These are phyloP conservation scores for Beris morrisii DNA, from an alignment of 2,888 invertebrate genomes.

Conservation along the genomic window DNA sequence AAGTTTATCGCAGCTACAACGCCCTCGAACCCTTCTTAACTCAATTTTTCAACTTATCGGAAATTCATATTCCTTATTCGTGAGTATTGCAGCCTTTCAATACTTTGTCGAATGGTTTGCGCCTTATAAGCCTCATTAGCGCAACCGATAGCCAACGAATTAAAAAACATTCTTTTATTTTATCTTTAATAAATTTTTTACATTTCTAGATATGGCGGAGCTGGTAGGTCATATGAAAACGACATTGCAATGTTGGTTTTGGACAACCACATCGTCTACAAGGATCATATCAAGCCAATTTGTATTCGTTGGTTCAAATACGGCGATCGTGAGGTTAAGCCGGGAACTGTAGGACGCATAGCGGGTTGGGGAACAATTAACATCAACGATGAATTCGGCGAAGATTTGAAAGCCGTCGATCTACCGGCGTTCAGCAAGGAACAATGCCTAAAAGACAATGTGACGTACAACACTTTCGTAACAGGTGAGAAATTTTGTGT, in stretches of 20 bases:
- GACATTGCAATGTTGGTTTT: constrained; percentile 53
- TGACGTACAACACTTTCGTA: constrained; percentile 40
- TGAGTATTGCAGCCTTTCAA: constrained; percentile 19
- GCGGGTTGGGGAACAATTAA: constrained; percentile 43
- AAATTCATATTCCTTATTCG: constrained; percentile 37
- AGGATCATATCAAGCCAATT: constrained; percentile 50
- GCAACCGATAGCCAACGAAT: too few species aligned
- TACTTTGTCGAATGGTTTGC: too few species aligned
- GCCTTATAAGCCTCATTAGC: too few species aligned
- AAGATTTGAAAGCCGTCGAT: constrained; percentile 38
- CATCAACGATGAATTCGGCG: too few species aligned
- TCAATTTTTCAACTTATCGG: constrained; percentile 38
- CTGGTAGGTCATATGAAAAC: constrained; percentile 41
- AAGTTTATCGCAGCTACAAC: constrained; percentile 16
- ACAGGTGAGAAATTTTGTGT: constrained; percentile 47
- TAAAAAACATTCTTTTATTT: too few species aligned
- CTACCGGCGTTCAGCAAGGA: constrained; percentile 39
- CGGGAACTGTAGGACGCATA: constrained; percentile 35
- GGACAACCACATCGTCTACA: constrained; percentile 44
- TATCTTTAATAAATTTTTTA: too few species aligned
- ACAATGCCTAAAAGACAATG: constrained; percentile 40
- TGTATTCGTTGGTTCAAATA: constrained; percentile 46
- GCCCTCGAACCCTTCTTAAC: constrained; percentile 32
- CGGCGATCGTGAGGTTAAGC: constrained; percentile 30
- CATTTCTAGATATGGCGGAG: constrained; percentile 40